phyloP scores from a whole-genome alignment of 2,113 vertebrate species.

The Hemichromis elongatus region DNA sequence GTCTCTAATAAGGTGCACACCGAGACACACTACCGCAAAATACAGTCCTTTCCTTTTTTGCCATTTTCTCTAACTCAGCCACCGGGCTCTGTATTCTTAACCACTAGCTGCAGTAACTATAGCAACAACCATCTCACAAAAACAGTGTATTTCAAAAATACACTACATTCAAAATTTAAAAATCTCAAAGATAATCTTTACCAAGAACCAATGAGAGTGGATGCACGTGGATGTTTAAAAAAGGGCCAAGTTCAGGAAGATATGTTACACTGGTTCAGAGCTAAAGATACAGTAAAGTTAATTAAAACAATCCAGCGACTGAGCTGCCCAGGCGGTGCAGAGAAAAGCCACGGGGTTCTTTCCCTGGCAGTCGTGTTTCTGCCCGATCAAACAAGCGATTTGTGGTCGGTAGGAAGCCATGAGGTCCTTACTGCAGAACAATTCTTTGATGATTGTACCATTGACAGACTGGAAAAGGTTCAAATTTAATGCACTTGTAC shows the following conservation, averaged over 20 bases:
- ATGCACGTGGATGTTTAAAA: neutral
- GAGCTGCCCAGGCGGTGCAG: neutral
- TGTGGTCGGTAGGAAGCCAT: neutral
- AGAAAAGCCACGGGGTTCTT: neutral
- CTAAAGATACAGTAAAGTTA: neutral
- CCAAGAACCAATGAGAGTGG: neutral
- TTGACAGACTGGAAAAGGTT: neutral
- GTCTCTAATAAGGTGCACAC: neutral
- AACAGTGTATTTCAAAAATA: neutral
- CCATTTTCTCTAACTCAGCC: neutral
- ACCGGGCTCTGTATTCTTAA: neutral
- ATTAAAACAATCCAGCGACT: neutral
- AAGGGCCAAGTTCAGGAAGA: neutral
- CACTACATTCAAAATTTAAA: neutral
- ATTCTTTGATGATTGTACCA: neutral
- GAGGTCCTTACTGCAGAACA: neutral
- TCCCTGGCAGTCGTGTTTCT: neutral
- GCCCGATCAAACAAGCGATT: neutral
- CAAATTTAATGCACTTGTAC: neutral
- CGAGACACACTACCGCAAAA: neutral
- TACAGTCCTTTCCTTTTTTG: neutral
- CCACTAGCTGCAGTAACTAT: conserved; percentile 1
- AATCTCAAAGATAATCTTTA: neutral
- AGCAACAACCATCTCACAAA: conserved; percentile 3
- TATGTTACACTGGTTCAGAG: neutral